Percentiles rank a stretch among this genome's conserved stretches.
These are phyloP conservation scores for Acanthoscelides obtectus DNA, from an alignment of 2,888 invertebrate species.

Conservation along the genomic window DNA sequence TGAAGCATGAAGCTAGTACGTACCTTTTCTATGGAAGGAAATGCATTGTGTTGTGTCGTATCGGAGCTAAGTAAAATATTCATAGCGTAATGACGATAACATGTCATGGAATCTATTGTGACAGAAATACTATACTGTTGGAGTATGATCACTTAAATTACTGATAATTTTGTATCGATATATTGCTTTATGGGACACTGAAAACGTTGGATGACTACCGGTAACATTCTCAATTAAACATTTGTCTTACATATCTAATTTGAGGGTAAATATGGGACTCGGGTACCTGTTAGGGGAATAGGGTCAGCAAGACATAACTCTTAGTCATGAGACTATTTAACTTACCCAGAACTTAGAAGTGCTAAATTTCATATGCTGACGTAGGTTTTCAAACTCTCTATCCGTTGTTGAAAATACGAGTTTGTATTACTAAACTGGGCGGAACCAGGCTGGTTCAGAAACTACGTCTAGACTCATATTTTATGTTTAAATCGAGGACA, in stretches of 20 bases:
- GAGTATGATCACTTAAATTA: not conserved
- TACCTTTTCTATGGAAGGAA: not conserved
- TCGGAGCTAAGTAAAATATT: not conserved
- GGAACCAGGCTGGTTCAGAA: no score
- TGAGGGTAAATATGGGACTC: not conserved
- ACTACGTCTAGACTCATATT: no score
- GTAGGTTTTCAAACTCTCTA: no score
- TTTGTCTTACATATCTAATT: not conserved
- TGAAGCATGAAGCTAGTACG: not conserved
- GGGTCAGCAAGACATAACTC: no score
- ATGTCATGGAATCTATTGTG: not conserved
- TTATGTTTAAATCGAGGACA: no score
- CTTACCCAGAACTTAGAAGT: no score
- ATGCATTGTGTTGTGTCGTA: not conserved
- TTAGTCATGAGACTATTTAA: no score
- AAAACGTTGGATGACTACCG: not conserved
- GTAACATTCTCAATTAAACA: not conserved
- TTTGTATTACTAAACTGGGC: no score
- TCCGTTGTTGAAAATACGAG: no score
- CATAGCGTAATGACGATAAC: not conserved
- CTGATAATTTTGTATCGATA: not conserved
- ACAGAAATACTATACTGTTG: not conserved
- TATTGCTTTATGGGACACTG: not conserved
- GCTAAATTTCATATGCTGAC: no score
- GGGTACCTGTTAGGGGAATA: no score